Conservation (phyloP, 2,113 vertebrate species). For the Columba livia region DNA sequence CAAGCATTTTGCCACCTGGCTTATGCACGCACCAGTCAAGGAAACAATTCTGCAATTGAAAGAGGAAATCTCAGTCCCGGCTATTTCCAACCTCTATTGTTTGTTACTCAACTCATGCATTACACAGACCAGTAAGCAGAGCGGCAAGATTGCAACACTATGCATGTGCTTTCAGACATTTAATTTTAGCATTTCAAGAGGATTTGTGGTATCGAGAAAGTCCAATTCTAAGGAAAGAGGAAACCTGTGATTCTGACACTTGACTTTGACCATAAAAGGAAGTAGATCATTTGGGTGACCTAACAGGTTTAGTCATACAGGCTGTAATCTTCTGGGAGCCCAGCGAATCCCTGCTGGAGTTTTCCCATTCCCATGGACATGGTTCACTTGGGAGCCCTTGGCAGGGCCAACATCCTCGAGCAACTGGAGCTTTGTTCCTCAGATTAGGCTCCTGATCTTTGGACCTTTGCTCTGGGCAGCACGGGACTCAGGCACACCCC, state of each 20-base stretch:
- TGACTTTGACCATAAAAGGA: slow-evolving; percentile 70
- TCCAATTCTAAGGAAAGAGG: slow-evolving; percentile 64
- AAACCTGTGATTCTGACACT: slow-evolving; percentile 56
- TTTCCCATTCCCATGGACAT: slow-evolving; percentile 25
- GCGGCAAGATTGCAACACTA: slow-evolving; percentile 60
- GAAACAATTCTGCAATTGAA: slow-evolving; percentile 66
- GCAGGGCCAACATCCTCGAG: neutral
- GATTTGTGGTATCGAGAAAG: slow-evolving; percentile 34
- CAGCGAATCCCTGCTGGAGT: neutral
- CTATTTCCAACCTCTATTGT: slow-evolving; percentile 70
- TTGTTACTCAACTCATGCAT: slow-evolving; percentile 43
- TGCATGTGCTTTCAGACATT: slow-evolving; percentile 61
- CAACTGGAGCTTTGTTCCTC: neutral
- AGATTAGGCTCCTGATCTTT: neutral
- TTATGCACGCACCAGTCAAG: slow-evolving; percentile 46
- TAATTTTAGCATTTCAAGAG: slow-evolving; percentile 68
- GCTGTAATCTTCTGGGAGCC: neutral
- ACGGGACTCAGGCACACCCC: accelerated
- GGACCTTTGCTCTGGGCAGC: neutral
- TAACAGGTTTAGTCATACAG: slow-evolving; percentile 35
- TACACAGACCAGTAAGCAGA: slow-evolving; percentile 43
- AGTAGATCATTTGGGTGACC: slow-evolving; percentile 12
- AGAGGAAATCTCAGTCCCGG: slow-evolving; percentile 57
- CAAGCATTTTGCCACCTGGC: slow-evolving; percentile 62
- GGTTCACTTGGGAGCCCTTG: neutral